Conservation (phyloP, 1,140 invertebrate species). For the Harlomillsia oculata region DNA sequence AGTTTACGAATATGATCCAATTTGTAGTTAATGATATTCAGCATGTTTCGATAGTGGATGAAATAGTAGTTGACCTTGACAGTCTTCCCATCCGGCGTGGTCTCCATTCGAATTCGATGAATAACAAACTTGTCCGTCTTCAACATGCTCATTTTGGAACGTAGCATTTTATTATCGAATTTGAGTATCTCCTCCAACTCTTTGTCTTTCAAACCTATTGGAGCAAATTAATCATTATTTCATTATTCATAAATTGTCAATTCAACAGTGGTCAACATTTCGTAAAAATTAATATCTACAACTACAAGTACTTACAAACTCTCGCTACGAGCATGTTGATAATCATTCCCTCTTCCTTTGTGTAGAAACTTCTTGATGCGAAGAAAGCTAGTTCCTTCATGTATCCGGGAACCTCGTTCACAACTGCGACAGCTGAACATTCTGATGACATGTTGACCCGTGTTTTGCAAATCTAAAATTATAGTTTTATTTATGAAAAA, state of each 20-base stretch:
- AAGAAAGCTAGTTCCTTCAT: conserved; percentile 81
- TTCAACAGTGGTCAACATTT: not conserved
- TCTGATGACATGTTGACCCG: too few relatives aligned
- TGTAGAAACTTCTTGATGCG: conserved; percentile 85
- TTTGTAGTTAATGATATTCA: conserved; percentile 96
- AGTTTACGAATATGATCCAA: conserved; percentile 88
- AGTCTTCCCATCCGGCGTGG: conserved; percentile 85
- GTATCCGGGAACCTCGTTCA: conserved; percentile 78
- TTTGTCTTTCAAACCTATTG: conserved; percentile 85
- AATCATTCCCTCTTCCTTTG: conserved; percentile 83
- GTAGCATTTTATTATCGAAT: conserved; percentile 88
- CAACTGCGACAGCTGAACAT: too few relatives aligned
- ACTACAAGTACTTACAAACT: conserved; percentile 64
- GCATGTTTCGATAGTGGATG: conserved; percentile 95
- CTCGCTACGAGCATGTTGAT: conserved; percentile 91
- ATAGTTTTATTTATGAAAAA: too few relatives aligned
- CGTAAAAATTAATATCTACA: not conserved
- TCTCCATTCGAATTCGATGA: conserved; percentile 85
- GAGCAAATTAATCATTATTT: not conserved
- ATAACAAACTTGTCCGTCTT: conserved; percentile 92
- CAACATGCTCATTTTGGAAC: conserved; percentile 71
- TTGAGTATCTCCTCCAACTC: conserved; percentile 86
- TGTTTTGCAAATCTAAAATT: too few relatives aligned
- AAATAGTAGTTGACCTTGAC: conserved; percentile 96
- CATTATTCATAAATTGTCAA: too few relatives aligned